These are phyloP conservation scores for Pseudoatta argentina DNA, from an alignment of 1,140 invertebrate genomes.

Conservation along the genomic window DNA sequence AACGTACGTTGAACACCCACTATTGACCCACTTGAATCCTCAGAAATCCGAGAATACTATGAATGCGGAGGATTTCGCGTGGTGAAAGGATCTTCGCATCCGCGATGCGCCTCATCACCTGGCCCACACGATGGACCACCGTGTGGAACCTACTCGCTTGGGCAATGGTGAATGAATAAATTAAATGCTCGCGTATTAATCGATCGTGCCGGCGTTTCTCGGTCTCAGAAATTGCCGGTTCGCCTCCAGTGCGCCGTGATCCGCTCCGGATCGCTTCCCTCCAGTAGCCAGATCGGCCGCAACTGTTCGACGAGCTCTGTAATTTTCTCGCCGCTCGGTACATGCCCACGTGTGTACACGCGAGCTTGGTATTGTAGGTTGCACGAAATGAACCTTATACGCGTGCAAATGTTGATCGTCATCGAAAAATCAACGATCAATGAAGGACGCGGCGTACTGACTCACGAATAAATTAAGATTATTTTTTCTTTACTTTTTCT, in stretches of 20 bases:
- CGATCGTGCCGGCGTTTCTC: conserved; percentile 77
- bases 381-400: conserved; percentile 29
- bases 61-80: neutral
- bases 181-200: conserved; percentile 81
- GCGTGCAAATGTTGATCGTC: conserved; percentile 14
- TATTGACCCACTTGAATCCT: conserved; percentile 30
- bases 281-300: conserved; percentile 67
- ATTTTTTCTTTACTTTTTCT: neutral
- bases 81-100: conserved; percentile 24
- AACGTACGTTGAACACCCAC: neutral
- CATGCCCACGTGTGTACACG: conserved; percentile 70
- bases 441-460: conserved; percentile 20
- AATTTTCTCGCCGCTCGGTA: conserved; percentile 82
- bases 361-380: neutral
- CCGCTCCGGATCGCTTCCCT: conserved; percentile 22
- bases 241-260: conserved; percentile 60
- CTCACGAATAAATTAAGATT: neutral
- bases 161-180: conserved; percentile 80
- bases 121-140: conserved; percentile 67
- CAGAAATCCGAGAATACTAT: conserved; percentile 31
- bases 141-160: conserved; percentile 41
- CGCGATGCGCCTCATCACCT: conserved; percentile 66
- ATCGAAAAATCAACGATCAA: conserved; percentile 42
- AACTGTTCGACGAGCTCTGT: conserved; percentile 74
- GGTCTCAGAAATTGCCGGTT: conserved; percentile 80